These are phyloP conservation scores for Orientallactaga bullata DNA, from an alignment of 2,113 vertebrate species.

Conservation along the genomic window DNA sequence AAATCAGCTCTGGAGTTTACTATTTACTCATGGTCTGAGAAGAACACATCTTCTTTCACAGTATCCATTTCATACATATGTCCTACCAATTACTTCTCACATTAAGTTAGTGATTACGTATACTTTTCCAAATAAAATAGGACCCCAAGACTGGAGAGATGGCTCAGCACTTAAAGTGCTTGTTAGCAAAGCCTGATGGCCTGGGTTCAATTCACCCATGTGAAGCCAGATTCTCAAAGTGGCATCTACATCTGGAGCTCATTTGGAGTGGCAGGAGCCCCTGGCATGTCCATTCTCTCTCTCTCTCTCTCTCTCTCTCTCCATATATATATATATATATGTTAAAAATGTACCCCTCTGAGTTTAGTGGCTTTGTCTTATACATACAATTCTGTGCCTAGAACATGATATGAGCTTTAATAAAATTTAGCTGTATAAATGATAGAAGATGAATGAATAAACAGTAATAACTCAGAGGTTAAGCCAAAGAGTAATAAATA, in stretches of 20 bases:
- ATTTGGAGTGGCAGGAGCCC: too few species aligned
- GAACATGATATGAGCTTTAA: constrained; percentile 6
- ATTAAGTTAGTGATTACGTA: neutral
- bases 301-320: too few species aligned
- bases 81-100: too few species aligned
- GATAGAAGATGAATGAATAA: constrained; percentile 30
- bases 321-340: too few species aligned
- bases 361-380: neutral
- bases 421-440: neutral
- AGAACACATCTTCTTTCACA: neutral
- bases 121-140: constrained; percentile 18
- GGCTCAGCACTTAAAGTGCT: too few species aligned
- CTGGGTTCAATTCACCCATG: too few species aligned
- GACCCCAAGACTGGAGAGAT: too few species aligned
- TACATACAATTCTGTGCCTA: neutral
- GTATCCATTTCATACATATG: too few species aligned
- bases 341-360: neutral
- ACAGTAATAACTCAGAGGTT: neutral
- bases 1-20: neutral
- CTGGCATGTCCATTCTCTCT: too few species aligned
- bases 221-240: too few species aligned
- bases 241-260: too few species aligned
- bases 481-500: constrained; percentile 22
- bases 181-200: too few species aligned
- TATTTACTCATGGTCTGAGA: neutral